Percentiles rank a stretch among this genome's conserved stretches.
phyloP scores from a whole-genome alignment of 2,113 vertebrate genomes.

The Antidorcas marsupialis region DNA sequence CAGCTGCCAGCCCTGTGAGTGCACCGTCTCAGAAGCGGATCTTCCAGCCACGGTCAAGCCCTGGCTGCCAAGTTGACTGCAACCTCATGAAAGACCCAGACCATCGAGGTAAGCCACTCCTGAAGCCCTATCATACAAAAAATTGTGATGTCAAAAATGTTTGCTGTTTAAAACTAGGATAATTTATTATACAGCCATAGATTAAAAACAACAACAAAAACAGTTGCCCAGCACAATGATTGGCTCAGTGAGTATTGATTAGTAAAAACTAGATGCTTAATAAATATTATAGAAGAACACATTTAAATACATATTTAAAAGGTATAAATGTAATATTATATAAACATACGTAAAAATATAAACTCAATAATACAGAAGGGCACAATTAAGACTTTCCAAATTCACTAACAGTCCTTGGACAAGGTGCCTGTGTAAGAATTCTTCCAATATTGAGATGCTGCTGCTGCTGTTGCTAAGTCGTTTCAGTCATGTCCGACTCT shows the following conservation, averaged over 20 bases:
- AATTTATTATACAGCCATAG: not conserved
- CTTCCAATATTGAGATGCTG: not conserved
- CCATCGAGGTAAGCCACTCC: not conserved
- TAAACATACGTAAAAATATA: not conserved
- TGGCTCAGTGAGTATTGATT: not conserved
- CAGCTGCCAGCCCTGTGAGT: rapidly evolving
- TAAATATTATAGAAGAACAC: not conserved
- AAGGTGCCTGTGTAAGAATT: not conserved
- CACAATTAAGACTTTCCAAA: not conserved
- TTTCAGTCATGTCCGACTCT: too few relatives aligned
- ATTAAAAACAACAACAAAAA: not conserved
- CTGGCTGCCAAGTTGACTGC: not conserved
- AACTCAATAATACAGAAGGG: not conserved
- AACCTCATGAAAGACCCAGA: not conserved
- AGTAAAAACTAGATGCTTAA: not conserved
- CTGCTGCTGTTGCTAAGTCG: too few relatives aligned
- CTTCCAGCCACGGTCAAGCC: not conserved
- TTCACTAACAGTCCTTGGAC: not conserved
- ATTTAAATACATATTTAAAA: not conserved
- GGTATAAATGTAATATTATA: not conserved
- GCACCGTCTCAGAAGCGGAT: not conserved
- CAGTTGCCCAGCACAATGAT: not conserved
- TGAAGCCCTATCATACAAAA: not conserved
- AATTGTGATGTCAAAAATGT: not conserved
- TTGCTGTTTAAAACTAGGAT: not conserved